phyloP scores from a whole-genome alignment of 2,113 vertebrate genomes.

The Eudyptes chrysolophus region DNA sequence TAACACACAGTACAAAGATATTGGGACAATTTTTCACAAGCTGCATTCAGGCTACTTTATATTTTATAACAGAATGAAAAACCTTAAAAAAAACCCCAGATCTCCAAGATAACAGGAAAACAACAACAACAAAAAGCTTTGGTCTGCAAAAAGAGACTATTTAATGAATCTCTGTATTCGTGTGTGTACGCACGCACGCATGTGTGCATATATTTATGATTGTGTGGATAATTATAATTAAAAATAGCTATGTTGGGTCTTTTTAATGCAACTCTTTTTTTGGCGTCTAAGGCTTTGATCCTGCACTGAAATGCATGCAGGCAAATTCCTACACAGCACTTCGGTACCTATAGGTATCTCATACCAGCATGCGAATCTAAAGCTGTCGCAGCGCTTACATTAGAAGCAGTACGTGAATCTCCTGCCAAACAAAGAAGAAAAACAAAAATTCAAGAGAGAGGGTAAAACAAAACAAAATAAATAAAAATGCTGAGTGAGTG shows the following conservation, averaged over 20 bases:
- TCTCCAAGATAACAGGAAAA: neutral
- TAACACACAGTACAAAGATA: slow-evolving; percentile 5
- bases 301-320: neutral
- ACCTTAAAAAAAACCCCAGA: neutral
- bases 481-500: neutral
- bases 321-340: neutral
- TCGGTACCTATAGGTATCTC: neutral
- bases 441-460: neutral
- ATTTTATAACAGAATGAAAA: slow-evolving; percentile 12
- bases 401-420: neutral
- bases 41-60: neutral
- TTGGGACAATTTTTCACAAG: slow-evolving; percentile 44
- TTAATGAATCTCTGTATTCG: slow-evolving; percentile 25
- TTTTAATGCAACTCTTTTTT: neutral
- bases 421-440: neutral
- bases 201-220: slow-evolving; percentile 40
- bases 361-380: neutral
- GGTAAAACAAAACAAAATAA: neutral
- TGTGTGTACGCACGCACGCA: accelerated
- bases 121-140: neutral
- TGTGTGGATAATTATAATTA: slow-evolving; percentile 25
- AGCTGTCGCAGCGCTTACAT: neutral
- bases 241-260: neutral
- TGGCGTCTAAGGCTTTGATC: neutral
- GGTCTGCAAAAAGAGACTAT: slow-evolving; percentile 19